Percentiles rank a stretch among this genome's conserved stretches.
Conservation (phyloP, 2,888 invertebrate species). For the Uropetala carovei region DNA sequence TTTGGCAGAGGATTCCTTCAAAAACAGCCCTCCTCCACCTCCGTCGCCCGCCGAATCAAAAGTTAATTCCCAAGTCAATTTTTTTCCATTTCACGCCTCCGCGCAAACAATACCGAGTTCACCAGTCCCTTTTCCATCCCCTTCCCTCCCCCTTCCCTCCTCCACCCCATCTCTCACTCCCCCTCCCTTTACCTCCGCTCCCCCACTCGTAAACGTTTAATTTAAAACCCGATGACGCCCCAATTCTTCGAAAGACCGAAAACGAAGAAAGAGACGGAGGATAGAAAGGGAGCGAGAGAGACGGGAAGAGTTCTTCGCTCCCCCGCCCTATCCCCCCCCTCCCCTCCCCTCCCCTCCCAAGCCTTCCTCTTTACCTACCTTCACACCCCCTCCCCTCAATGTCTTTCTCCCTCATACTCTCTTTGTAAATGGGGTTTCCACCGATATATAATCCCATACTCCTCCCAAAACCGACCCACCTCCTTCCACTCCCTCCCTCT, state of each 20-base stretch:
- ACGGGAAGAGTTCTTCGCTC: neutral
- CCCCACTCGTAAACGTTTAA: constrained; percentile 19
- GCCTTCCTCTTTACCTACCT: no score
- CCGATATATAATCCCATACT: neutral
- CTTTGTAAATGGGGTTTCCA: constrained; percentile 8
- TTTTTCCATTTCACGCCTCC: constrained; percentile 1
- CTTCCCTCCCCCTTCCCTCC: neutral
- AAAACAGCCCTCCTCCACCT: neutral
- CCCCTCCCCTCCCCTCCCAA: neutral
- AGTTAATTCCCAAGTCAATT: constrained; percentile 31
- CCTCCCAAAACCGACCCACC: neutral
- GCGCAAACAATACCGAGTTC: constrained; percentile 21
- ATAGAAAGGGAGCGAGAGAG: neutral
- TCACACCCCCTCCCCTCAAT: neutral
- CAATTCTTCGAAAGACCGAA: constrained; percentile 39
- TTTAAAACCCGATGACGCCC: constrained; percentile 49
- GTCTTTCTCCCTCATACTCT: neutral
- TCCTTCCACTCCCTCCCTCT: neutral
- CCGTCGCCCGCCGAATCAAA: neutral
- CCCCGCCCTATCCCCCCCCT: neutral
- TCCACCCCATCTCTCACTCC: neutral
- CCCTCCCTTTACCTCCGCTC: neutral
- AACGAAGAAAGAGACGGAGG: neutral
- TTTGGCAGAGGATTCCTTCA: neutral
- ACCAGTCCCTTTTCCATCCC: neutral